Percentiles rank a stretch among this genome's conserved stretches.
phyloP scores from a whole-genome alignment of 2,113 vertebrate genomes.

The Ptilorrhoa leucosticta region DNA sequence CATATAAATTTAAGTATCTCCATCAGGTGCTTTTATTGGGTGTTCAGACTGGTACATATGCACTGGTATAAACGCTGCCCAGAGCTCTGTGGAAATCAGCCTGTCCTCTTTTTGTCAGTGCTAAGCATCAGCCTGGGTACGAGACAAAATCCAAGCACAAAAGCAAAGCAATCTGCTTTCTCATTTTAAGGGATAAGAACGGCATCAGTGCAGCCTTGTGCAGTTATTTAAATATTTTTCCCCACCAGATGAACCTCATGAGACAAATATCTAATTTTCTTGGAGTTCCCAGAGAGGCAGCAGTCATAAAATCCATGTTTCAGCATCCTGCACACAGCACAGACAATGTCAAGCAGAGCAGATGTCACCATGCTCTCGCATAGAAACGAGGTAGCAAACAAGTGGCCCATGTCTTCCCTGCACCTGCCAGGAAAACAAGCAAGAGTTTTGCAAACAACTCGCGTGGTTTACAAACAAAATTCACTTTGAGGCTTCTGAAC shows the following conservation, averaged over 20 bases:
- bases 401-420: neutral
- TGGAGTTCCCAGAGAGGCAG: neutral
- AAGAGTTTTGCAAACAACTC: too few relatives aligned
- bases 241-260: neutral
- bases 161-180: neutral
- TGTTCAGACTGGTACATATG: neutral
- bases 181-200: neutral
- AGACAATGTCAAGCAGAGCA: neutral
- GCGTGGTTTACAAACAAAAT: neutral
- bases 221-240: neutral
- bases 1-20: neutral
- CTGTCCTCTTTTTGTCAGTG: neutral
- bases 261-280: constrained; percentile 11
- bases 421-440: neutral
- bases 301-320: neutral
- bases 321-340: neutral
- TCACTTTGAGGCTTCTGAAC: neutral
- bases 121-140: neutral
- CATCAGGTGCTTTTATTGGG: neutral
- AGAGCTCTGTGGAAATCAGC: neutral
- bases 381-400: neutral
- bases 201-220: neutral
- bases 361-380: neutral
- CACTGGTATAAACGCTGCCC: neutral
- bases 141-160: neutral